Evolutionary conservation across 2,797 vertebrate species (phyloP), one percentile per base, ranked within the genome.

Genomic region (Buphagus erythrorhynchus): DNA sequence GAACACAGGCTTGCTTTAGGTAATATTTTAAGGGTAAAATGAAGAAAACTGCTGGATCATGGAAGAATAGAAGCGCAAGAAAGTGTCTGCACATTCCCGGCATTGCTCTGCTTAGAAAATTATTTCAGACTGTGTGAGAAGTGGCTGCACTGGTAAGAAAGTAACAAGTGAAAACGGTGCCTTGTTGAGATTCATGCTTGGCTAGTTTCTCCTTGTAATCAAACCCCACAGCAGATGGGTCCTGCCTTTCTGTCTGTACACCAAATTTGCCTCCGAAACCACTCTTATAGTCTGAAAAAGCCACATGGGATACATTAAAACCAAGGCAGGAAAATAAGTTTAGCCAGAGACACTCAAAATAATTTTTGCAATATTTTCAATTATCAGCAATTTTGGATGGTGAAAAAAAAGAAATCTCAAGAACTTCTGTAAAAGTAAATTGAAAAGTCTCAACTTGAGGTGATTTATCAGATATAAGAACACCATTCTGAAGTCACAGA

Each of bases 251-350:
- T 96, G 96, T 97, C 97, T 99, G 98, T 96, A 99, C 98, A 98
- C 99, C 99, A 97, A 99, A 99, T 97, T 97, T 98, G 98, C 99
- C 99, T 98, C 99, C 99, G 97, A 99, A 99, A 98, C 99, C 99
- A 96, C 98, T 98, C 97, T 99, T 99, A 99, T 99, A 99, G 98
- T 99, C 99, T 99, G 98, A 92, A 98, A 97, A 98, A 97, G 95
- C 96, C 97, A 97, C 95, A 95, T 73, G 93, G 71, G 36, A 97
- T 43, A 93, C 52, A 77, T 95, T 95, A 86, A 91, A 91, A 92
- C 13, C 51, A 66, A 87, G 54, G 66, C 68, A 93, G 66, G 51
- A 72, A 78, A 90, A 94, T 31, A 95, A 49, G 66, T 83, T 89
- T 69, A 93, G 93, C 97, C 88, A 95, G 78, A 95, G 36, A 85